Evolutionary conservation across 1,140 invertebrate genomes (phyloP), one percentile per base, ranked within the genome.

Genomic region (Ooceraea biroi): DNA sequence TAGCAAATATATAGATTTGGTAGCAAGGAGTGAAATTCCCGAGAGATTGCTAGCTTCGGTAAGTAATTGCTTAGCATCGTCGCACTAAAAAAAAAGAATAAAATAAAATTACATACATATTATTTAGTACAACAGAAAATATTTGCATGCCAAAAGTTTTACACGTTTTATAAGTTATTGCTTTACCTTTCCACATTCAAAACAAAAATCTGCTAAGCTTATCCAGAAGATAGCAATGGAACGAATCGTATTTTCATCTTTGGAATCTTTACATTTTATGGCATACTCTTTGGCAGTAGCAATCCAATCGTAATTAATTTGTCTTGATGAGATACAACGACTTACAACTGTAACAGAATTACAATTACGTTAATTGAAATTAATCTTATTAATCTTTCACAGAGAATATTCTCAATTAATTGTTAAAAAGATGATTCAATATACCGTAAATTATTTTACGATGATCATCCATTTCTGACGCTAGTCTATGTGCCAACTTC

Each of bases 171-270:
- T 10, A 36, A n/a, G n/a, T 4, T 60, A 73, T 78, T 55, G 46
- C 76, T 68, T 48, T 17, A 48, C 93, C 88, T 90, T 91, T 25
- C 88, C 88, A 61, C 85, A 89, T 85, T 92, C 90, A 17, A 93
- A 93, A 65, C 94, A 93, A 76, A 91, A 91, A 44, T 94, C 91
- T 50, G 93, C 89, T 41, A 94, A 89, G 82, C 89, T 92, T 52
- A 93, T 85, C 85, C 88, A 92, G 84, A 92, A 94, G 36, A 90
- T 60, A 41, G 86, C 86, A 19, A 93, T 86, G 1, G 82, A 57
- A 12, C 71, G 72, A 5, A 76, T 80, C 58, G 85, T 89, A 58
- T 85, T 46, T 19, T 41, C n/a, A 17, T 92, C 89, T 3, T 72
- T 48, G 0, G 90, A 91, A 36, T 88, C 72, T 68, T 90, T 87